Evolutionary conservation across 1,140 invertebrate genomes (phyloP).

Genomic region (Andrena cerasifolii): DNA sequence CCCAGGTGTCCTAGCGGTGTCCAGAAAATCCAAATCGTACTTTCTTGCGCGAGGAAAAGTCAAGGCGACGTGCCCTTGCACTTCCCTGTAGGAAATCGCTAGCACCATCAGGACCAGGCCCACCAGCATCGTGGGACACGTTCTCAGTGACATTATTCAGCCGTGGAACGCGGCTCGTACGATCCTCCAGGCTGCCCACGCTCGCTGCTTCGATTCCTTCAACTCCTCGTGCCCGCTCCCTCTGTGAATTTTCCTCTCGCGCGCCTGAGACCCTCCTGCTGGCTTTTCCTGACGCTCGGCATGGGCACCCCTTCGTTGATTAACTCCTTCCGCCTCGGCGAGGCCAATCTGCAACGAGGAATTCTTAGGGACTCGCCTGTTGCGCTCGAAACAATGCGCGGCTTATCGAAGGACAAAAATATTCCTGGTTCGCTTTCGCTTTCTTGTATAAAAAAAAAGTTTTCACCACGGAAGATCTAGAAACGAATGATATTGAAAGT

Average conservation of each 20-base stretch:
- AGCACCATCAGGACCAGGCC: slow-evolving; percentile 63
- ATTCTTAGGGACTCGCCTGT: slow-evolving; percentile 26
- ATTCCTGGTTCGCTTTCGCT: background rate
- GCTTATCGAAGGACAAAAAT: background rate
- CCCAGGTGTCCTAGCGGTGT: slow-evolving; percentile 93
- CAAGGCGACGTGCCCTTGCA: slow-evolving; percentile 89
- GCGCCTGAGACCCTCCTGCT: slow-evolving; percentile 46
- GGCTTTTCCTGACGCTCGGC: slow-evolving; percentile 50
- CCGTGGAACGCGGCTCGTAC: slow-evolving; percentile 28
- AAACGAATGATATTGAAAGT: background rate
- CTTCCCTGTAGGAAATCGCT: slow-evolving; percentile 62
- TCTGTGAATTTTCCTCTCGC: slow-evolving; percentile 46
- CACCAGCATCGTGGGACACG: slow-evolving; percentile 48
- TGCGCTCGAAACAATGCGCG: background rate
- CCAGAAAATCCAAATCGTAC: slow-evolving; percentile 96
- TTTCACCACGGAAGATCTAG: background rate
- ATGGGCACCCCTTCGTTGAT: slow-evolving; percentile 57
- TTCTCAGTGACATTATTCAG: slow-evolving; percentile 53
- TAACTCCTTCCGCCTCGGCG: slow-evolving; percentile 35
- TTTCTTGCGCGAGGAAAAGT: slow-evolving; percentile 93
- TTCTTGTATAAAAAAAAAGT: background rate
- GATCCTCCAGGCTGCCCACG: slow-evolving; percentile 31
- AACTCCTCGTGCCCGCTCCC: slow-evolving; percentile 15
- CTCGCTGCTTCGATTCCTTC: slow-evolving; percentile 8
- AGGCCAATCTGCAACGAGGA: slow-evolving; percentile 53